Percentiles rank a stretch among this genome's conserved stretches.
Evolutionary conservation across 2,888 invertebrate species (phyloP).

Genomic region (Marronus borbonicus): DNA sequence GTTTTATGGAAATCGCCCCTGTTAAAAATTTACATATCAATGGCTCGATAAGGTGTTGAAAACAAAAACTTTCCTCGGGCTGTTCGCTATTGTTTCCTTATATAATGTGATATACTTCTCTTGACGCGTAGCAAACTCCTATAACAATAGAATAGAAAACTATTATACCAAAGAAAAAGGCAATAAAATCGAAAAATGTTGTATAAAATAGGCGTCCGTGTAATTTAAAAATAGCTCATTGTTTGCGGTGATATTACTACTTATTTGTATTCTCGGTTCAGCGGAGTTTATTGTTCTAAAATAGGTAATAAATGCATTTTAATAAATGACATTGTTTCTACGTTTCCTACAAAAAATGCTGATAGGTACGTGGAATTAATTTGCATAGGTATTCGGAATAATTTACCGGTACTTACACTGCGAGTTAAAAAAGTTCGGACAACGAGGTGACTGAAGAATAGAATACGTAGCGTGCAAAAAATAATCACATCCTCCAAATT

Average conservation of each 20-base stretch:
- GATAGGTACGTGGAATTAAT: no score
- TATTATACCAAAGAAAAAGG: conserved; percentile 26
- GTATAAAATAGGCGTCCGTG: conserved; percentile 18
- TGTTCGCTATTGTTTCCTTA: conserved; percentile 27
- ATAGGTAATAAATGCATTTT: conserved; percentile 27
- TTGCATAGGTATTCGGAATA: no score
- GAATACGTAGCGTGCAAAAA: no score
- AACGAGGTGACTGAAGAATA: no score
- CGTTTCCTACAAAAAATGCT: neutral
- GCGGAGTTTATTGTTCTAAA: conserved; percentile 28
- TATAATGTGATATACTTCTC: conserved; percentile 34
- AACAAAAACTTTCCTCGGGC: conserved; percentile 29
- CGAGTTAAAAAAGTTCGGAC: no score
- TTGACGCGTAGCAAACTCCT: conserved; percentile 18
- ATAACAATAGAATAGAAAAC: conserved; percentile 29
- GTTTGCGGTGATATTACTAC: conserved; percentile 7
- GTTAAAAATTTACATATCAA: conserved; percentile 38
- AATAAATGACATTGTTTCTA: conserved; percentile 12
- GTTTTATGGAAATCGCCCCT: conserved; percentile 28
- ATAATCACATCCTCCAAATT: no score
- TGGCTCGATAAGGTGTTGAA: conserved; percentile 35
- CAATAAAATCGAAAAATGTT: conserved; percentile 24
- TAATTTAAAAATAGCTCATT: conserved; percentile 35
- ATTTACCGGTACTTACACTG: no score
- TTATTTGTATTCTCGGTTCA: conserved; percentile 20